These are phyloP conservation scores for Branchellion lobata DNA, from an alignment of 2,888 invertebrate genomes.

Conservation along the genomic window DNA sequence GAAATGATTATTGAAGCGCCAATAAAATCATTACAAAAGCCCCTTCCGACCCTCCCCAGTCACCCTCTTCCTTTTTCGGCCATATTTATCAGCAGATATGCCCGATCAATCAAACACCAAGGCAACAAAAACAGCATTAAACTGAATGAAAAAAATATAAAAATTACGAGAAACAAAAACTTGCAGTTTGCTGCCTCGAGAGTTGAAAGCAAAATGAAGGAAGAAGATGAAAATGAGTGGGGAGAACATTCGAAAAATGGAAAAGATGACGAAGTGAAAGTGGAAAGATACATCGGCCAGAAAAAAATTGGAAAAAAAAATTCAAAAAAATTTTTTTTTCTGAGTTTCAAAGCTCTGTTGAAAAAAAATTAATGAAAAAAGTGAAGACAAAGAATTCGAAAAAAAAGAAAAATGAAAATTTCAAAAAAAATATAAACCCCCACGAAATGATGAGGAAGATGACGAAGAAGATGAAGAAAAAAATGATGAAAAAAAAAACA, in stretches of 20 bases:
- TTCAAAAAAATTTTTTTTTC: not conserved
- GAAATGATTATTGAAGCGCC: conserved; percentile 18
- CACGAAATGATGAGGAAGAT: not conserved
- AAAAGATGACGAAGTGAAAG: not conserved
- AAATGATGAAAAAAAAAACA: too few relatives aligned
- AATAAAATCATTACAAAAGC: not conserved
- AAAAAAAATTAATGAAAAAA: not conserved
- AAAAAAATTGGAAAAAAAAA: not conserved
- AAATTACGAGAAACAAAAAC: not conserved
- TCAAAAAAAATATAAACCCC: not conserved
- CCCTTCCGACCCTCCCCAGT: not conserved
- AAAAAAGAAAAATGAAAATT: not conserved
- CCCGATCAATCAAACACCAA: not conserved
- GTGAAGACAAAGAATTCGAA: not conserved
- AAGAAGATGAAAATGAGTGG: not conserved
- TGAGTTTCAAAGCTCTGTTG: not conserved
- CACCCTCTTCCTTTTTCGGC: not conserved
- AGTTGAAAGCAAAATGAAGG: not conserved
- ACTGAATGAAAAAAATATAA: not conserved
- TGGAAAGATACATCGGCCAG: not conserved
- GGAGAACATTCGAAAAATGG: not conserved
- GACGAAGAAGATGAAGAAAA: too few relatives aligned
- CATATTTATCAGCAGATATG: not conserved
- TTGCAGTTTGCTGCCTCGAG: not conserved
- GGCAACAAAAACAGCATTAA: not conserved